Evolutionary conservation across 92 coral and sea anemone genomes (phyloP), one percentile per base, ranked within the genome.

Genomic region (Phenganax subtilis): DNA sequence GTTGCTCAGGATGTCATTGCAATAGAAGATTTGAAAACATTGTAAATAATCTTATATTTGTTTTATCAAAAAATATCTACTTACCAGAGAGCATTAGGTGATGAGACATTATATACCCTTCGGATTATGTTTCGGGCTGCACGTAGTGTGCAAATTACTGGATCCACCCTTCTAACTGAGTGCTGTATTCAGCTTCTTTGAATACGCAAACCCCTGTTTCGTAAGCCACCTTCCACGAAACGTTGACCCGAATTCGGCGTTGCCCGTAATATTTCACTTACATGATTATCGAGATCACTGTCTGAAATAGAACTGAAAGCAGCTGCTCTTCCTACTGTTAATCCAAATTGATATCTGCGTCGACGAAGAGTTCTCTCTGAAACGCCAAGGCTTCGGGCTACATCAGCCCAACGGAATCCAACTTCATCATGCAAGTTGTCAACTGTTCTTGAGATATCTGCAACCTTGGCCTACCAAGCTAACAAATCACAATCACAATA

Each of bases 381-480:
- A 71, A 74, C 65, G 3, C 86, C 86, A 55, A 83, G 70, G 61
- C 60, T 73, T 83, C 81, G 74, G 9, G 57, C 65, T 37, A 83
- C 25, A 60, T 73, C 86, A 51, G 82, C 86, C 86, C 71, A 77
- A 0, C 81, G 81, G 61, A 72, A 72, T 31, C 85, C 81, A 31
- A 28, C 78, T 10, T 59, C 57, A 25, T 56, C 67, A 54, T 83
- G 86, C 30, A 83, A 44, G 9, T 17, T 10, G 25, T 66, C 17
- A 83, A 66, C 72, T 82, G 85, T 27, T 82, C 44, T 57, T 14
- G 80, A n/a, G 72, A 57, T 53, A 82, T 44, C 9, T 57, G 72
- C 12, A 74, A 12, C 27, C 86, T 73, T 73, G 86, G 86, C 28
- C 86, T 80, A 51, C 88, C 85, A 37, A 37, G 47, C 47, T 37